Conservation (phyloP, 35 echinoderm and acorn worm genomes). For the Lytechinus pictus region DNA sequence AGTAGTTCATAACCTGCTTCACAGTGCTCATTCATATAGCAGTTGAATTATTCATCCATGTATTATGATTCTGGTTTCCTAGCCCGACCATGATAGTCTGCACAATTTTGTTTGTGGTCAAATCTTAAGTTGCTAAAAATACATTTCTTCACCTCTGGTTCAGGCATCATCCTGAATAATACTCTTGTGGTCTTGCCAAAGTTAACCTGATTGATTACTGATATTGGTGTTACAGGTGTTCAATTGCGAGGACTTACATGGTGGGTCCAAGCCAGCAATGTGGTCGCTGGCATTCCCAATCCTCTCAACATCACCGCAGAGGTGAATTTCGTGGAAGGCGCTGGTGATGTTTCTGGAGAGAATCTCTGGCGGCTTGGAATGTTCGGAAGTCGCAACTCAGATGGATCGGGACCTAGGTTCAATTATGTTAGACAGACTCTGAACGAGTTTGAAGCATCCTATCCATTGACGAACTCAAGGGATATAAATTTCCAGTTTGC, state of each 20-base stretch:
- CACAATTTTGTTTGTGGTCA: not conserved
- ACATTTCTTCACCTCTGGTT: not conserved
- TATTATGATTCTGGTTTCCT: not conserved
- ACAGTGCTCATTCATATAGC: not conserved
- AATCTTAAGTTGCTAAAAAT: not conserved
- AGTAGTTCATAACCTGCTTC: conserved; percentile 12
- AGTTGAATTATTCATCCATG: not conserved
- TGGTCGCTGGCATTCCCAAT: conserved; percentile 78
- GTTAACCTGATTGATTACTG: not conserved
- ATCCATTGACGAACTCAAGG: not conserved
- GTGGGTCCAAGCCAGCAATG: conserved; percentile 61
- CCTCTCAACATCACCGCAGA: conserved; percentile 65
- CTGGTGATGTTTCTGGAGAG: conserved; percentile 66
- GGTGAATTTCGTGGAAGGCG: conserved; percentile 53
- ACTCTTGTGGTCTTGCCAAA: not conserved
- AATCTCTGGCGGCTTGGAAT: conserved; percentile 84
- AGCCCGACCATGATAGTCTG: not conserved
- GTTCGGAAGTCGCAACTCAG: conserved; percentile 68
- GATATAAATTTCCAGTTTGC: conserved; percentile 52
- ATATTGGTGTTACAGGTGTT: conserved; percentile 69
- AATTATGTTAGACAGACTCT: conserved; percentile 84
- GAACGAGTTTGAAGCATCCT: conserved; percentile 42
- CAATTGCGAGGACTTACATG: conserved; percentile 71
- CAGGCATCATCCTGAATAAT: not conserved
- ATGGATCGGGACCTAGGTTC: conserved; percentile 76